A percentile compares a stretch with the other conserved stretches of the same genome.
These are phyloP conservation scores for Drosophila nebulosa DNA, from an alignment of 1,140 invertebrate species.

Conservation along the genomic window DNA sequence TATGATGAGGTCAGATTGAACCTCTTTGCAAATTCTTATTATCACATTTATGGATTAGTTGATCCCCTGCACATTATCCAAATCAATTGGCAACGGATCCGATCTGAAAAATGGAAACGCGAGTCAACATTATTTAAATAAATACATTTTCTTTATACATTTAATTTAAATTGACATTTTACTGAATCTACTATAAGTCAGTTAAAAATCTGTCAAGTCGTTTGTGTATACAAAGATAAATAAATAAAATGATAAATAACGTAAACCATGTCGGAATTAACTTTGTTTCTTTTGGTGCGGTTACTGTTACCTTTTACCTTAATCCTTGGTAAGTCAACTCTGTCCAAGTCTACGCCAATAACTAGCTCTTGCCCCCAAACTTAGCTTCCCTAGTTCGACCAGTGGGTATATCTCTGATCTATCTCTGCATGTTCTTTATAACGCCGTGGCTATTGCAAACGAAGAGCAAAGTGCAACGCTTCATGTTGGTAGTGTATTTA, in stretches of 20 bases:
- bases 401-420: slow-evolving; percentile 41
- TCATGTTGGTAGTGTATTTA: slow-evolving; percentile 18
- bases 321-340: slow-evolving; percentile 37
- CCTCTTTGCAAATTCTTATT: no score
- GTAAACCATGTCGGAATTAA: slow-evolving; percentile 25
- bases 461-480: background rate
- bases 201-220: background rate
- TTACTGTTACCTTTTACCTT: slow-evolving; percentile 34
- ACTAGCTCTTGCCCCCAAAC: background rate
- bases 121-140: no score
- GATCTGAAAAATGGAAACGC: no score
- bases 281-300: slow-evolving; percentile 26
- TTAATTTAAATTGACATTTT: no score
- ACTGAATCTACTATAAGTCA: no score
- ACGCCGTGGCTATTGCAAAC: slow-evolving; percentile 48
- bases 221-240: background rate
- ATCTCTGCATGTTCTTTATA: slow-evolving; percentile 43
- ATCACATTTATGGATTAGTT: no score
- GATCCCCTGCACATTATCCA: no score
- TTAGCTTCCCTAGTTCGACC: slow-evolving; percentile 42
- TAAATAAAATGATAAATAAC: background rate
- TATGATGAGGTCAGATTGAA: no score
- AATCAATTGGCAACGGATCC: no score
- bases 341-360: background rate
- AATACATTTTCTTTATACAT: no score